Evolutionary conservation across 2,888 invertebrate species (phyloP).

Genomic region (Argyresthia albistria): DNA sequence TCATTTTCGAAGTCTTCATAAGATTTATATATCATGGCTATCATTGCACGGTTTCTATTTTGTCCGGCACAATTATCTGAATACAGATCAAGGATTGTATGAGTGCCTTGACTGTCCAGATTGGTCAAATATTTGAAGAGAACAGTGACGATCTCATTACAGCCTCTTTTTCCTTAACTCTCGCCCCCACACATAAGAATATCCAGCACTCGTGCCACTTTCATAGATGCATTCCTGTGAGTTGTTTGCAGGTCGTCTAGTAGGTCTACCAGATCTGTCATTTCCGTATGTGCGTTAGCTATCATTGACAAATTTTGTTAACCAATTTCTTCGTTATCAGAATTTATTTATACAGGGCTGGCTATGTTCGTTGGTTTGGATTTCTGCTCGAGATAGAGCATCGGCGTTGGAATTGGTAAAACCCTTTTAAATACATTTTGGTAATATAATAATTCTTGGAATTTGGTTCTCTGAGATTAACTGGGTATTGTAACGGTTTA

Average conservation of each 20-base stretch:
- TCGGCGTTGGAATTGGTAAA: neutral
- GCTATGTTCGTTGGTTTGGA: too few species aligned
- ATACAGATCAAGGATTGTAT: neutral
- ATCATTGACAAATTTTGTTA: too few species aligned
- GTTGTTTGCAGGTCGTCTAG: too few species aligned
- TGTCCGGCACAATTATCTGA: neutral
- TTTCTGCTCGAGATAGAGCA: neutral
- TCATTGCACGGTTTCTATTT: neutral
- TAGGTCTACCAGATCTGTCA: too few species aligned
- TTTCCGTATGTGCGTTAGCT: too few species aligned
- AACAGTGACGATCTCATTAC: neutral
- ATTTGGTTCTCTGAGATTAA: slow-evolving; percentile 7
- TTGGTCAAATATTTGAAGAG: neutral
- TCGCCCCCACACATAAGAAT: neutral
- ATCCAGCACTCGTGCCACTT: too few species aligned
- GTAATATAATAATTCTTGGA: slow-evolving; percentile 7
- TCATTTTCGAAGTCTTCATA: neutral
- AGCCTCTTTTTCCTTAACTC: neutral
- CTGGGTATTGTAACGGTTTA: slow-evolving; percentile 7
- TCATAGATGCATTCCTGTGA: too few species aligned
- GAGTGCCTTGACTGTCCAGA: neutral
- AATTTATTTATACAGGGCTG: too few species aligned
- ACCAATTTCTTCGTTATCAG: too few species aligned
- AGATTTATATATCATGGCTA: neutral
- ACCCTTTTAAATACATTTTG: slow-evolving; percentile 12